Percentiles rank a stretch among this genome's conserved stretches.
Evolutionary conservation across 1,140 invertebrate species (phyloP).

Genomic region (Ptiloglossa arizonensis): DNA sequence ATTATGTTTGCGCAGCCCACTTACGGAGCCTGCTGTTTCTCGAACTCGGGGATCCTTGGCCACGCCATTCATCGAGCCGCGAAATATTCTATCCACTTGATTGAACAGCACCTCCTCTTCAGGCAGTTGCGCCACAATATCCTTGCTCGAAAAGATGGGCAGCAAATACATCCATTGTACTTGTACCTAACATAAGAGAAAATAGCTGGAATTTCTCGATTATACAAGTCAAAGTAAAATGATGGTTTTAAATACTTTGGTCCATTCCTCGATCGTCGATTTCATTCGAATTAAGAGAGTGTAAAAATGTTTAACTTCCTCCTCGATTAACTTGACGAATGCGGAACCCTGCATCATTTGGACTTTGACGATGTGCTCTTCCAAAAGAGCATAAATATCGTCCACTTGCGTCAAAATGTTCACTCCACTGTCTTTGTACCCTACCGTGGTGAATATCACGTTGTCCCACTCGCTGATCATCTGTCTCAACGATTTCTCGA

Average conservation of each 20-base stretch:
- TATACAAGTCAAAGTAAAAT: not conserved
- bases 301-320: conserved; percentile 86
- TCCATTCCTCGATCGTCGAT: conserved; percentile 85
- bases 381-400: conserved; percentile 84
- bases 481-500: conserved; percentile 83
- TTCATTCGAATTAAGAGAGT: conserved; percentile 82
- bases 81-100: conserved; percentile 90
- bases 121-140: conserved; percentile 96
- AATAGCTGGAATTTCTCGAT: not conserved
- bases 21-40: conserved; percentile 86
- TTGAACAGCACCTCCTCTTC: conserved; percentile 92
- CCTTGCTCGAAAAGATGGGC: conserved; percentile 96
- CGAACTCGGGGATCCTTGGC: conserved; percentile 88
- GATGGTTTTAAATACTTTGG: conserved; percentile 80
- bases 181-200: conserved; percentile 83
- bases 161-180: conserved; percentile 95
- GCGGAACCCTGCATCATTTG: conserved; percentile 87
- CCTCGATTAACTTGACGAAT: conserved; percentile 86
- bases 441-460: conserved; percentile 80
- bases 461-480: conserved; percentile 86
- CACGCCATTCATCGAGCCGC: conserved; percentile 89
- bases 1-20: not conserved
- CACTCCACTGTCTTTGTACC: conserved; percentile 81
- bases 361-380: conserved; percentile 86
- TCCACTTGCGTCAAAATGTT: conserved; percentile 83